These are phyloP conservation scores for Tursiops truncatus DNA, from an alignment of 2,113 vertebrate species.

Conservation along the genomic window DNA sequence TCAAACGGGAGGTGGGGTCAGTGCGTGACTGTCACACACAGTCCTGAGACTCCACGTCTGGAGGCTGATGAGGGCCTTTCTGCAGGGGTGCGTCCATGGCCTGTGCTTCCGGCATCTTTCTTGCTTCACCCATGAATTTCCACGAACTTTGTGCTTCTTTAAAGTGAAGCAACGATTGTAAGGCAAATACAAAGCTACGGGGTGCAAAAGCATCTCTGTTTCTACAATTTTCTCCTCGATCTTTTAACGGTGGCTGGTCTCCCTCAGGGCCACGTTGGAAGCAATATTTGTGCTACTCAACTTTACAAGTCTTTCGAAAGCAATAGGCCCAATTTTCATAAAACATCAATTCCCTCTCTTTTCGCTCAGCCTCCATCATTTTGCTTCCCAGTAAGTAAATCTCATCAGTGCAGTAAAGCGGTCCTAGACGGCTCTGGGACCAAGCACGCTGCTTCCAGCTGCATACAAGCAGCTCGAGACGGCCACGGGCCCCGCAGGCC, in stretches of 20 bases:
- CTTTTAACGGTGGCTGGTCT: neutral
- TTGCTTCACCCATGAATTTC: no score
- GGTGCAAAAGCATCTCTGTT: fast-evolving
- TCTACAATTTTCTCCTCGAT: fast-evolving
- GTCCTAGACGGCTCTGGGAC: neutral
- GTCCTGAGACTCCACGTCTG: neutral
- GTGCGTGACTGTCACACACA: fast-evolving
- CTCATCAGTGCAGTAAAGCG: no score
- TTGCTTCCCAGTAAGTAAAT: neutral
- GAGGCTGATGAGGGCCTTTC: no score
- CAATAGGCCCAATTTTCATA: neutral
- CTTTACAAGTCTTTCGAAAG: neutral
- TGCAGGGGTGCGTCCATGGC: fast-evolving
- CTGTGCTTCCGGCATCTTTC: neutral
- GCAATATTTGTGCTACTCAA: no score
- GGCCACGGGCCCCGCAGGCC: fast-evolving
- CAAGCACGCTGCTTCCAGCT: fast-evolving
- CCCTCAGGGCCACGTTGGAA: neutral
- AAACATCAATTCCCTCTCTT: neutral
- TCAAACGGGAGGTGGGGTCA: neutral
- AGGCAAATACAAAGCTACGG: neutral
- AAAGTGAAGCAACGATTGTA: neutral
- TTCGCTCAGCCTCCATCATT: no score
- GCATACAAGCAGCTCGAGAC: neutral
- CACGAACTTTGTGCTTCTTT: neutral